Evolutionary conservation across 2,888 invertebrate genomes (phyloP), one percentile per base, ranked within the genome.

Genomic region (Magallana nippona): DNA sequence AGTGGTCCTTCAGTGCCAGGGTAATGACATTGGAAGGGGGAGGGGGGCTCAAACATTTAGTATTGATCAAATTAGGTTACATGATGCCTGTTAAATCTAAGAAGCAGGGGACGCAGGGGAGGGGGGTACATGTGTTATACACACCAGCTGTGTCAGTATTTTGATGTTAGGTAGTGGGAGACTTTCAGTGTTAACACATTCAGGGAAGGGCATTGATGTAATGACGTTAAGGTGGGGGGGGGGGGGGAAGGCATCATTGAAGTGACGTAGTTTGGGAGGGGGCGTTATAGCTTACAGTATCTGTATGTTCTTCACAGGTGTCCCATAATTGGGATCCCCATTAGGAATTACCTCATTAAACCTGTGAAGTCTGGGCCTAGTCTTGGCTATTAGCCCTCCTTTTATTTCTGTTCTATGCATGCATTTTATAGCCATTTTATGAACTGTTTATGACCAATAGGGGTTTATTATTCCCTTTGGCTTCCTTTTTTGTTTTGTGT

Each of bases 361-460:
- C 32, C 27, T 27, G 32, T 22, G 71, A 22, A 71, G 71, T 27
- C 32, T 22, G 11, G 27, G 71, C 71, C 27, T 15, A 22, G 13
- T 27, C 71, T 71, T 27, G 32, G 71, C 71, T 3, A 71, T 71
- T 17, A 71, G 15, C 8, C 11, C 19, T 22, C 15, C 27, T 32
- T 71, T 71, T 71, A 71, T 71, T 71, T 71, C 32, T 71, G 71
- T 71, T 15, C 71, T 71, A 71, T 71, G 71, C 71, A 71, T 71
- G 71, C 71, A 71, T 71, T 71, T 71, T 71, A 71, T 71, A 11
- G 71, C 22, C 27, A 71, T 32, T 71, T 71, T 27, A 71, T 71
- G 71, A 71, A 27, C 71, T 27, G 71, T 71, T 71, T 71, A 71
- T 71, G 71, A 27, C 13, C 5, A 13, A 10, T 8, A 32, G 22